Evolutionary conservation across 2,797 vertebrate genomes (phyloP).

Genomic region (Sebastes elongatus): DNA sequence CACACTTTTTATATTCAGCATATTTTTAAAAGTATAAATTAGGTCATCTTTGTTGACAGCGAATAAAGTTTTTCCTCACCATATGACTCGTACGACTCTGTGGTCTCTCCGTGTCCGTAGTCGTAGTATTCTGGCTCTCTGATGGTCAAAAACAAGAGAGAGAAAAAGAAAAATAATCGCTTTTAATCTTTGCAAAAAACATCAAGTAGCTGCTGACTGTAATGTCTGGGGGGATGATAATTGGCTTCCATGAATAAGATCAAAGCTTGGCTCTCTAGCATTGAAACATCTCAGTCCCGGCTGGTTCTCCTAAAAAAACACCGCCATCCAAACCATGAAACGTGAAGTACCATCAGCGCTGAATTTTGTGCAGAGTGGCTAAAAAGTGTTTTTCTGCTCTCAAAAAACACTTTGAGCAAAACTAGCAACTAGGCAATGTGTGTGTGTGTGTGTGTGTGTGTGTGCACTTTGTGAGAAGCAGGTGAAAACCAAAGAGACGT

Average conservation of each 20-base stretch:
- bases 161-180: not conserved
- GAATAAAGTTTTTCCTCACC: constrained; percentile 79
- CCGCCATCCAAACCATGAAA: constrained; percentile 17
- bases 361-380: constrained; percentile 29
- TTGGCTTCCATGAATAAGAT: constrained; percentile 55
- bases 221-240: constrained; percentile 44
- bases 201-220: constrained; percentile 36
- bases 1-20: not conserved
- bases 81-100: constrained; percentile 94
- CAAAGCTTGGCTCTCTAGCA: constrained; percentile 52
- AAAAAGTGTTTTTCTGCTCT: constrained; percentile 22
- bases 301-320: constrained; percentile 39
- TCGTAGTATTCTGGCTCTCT: constrained; percentile 99
- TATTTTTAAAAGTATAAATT: not conserved
- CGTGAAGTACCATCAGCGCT: constrained; percentile 13
- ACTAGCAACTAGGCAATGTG: constrained; percentile 6
- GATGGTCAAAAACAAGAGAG: constrained; percentile 44
- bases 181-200: constrained; percentile 50
- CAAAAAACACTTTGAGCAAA: constrained; percentile 28
- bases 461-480: constrained; percentile 27
- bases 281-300: constrained; percentile 31
- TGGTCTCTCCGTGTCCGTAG: constrained; percentile 95
- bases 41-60: not conserved
- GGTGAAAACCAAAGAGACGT: constrained; percentile 51
- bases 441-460: constrained; percentile 9